Conservation (phyloP, 2,888 invertebrate genomes). For the Mystacides longicornis region DNA sequence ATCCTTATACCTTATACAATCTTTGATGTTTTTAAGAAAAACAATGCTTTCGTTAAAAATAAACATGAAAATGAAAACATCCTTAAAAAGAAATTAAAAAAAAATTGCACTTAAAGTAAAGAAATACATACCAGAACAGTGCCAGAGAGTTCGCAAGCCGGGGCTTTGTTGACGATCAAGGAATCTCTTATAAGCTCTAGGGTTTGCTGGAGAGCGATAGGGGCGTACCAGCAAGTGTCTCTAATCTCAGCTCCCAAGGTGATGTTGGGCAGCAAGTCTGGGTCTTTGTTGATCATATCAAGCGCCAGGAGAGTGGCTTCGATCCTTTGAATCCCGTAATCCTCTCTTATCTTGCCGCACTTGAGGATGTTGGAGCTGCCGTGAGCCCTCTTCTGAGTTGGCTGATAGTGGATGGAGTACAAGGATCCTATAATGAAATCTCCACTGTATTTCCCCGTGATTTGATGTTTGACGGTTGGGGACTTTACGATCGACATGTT, state of each 20-base stretch:
- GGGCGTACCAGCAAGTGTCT: conserved; percentile 77
- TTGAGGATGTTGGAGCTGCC: conserved; percentile 23
- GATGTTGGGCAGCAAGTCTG: conserved; percentile 47
- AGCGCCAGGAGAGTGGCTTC: conserved; percentile 57
- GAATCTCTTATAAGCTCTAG: conserved; percentile 68
- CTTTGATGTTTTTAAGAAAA: too few species aligned
- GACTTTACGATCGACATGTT: too few species aligned
- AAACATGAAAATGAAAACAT: too few species aligned
- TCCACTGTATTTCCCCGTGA: conserved; percentile 31
- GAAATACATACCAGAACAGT: background rate
- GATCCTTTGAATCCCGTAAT: conserved; percentile 68
- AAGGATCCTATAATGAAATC: conserved; percentile 53
- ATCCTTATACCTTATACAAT: too few species aligned
- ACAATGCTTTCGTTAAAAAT: too few species aligned
- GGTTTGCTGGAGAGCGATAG: conserved; percentile 70
- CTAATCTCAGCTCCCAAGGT: conserved; percentile 61
- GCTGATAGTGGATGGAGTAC: conserved; percentile 51
- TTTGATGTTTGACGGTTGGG: background rate
- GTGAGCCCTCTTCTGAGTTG: conserved; percentile 25
- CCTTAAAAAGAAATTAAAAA: too few species aligned
- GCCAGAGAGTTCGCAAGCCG: background rate
- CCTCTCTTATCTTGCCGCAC: conserved; percentile 51
- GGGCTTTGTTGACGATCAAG: conserved; percentile 31
- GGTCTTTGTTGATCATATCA: conserved; percentile 55
- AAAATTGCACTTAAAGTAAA: too few species aligned